Conservation (phyloP, 2,113 vertebrate genomes). For the Fulica atra region DNA sequence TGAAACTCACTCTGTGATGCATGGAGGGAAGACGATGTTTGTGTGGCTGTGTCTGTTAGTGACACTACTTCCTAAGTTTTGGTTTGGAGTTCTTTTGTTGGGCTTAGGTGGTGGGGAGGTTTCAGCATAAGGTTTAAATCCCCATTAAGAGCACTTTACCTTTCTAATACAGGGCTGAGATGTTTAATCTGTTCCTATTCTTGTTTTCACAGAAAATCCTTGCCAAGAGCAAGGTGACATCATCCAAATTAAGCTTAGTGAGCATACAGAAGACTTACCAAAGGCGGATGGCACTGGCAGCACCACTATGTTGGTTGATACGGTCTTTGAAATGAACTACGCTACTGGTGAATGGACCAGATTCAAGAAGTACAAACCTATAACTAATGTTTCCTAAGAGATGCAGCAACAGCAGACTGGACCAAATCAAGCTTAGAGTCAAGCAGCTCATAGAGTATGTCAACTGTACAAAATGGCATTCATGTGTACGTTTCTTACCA, state of each 20-base stretch:
- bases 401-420: background rate
- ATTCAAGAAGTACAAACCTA: constrained; percentile 99
- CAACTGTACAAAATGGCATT: constrained; percentile 56
- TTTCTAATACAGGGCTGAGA: background rate
- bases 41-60: background rate
- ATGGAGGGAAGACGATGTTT: background rate
- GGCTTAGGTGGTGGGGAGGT: background rate
- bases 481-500: constrained; percentile 30
- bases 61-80: background rate
- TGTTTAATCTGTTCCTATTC: background rate
- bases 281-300: constrained; percentile 96
- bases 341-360: constrained; percentile 98
- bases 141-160: background rate
- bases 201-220: constrained; percentile 89
- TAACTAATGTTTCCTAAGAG: constrained; percentile 91
- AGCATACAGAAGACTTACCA: constrained; percentile 94
- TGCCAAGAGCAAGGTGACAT: constrained; percentile 98
- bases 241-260: constrained; percentile 99
- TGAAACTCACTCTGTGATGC: background rate
- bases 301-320: constrained; percentile 99
- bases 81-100: background rate
- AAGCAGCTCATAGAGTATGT: constrained; percentile 42
- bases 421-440: constrained; percentile 46
- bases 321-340: constrained; percentile 99
- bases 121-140: background rate